Evolutionary conservation across 2,888 invertebrate genomes (phyloP).

Genomic region (Deilephila elpenor): DNA sequence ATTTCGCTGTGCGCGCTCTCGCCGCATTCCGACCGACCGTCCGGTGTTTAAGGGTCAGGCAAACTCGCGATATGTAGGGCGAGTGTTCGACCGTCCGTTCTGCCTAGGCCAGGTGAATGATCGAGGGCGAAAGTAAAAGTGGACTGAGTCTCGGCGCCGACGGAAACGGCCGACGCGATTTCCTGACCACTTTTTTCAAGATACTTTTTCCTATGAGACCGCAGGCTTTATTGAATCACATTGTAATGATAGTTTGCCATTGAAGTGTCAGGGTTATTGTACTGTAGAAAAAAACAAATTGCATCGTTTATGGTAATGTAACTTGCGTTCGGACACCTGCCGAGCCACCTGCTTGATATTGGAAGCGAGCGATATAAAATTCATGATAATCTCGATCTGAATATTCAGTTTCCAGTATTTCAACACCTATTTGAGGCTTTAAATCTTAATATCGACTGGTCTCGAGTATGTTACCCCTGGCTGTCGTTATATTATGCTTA

Average conservation of each 20-base stretch:
- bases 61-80: constrained; percentile 62
- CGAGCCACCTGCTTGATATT: neutral
- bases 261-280: neutral
- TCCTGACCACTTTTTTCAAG: constrained; percentile 53
- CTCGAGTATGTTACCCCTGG: no score
- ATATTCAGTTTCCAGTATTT: neutral
- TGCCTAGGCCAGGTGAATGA: constrained; percentile 69
- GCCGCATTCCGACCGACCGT: constrained; percentile 24
- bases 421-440: no score
- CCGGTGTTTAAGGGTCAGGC: constrained; percentile 40
- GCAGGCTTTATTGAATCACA: constrained; percentile 7
- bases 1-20: constrained; percentile 33
- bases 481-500: neutral
- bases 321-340: neutral
- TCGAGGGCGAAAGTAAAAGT: constrained; percentile 79
- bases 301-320: constrained; percentile 15
- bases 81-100: constrained; percentile 52
- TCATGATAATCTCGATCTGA: neutral
- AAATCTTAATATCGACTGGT: no score
- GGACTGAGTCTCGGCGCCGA: constrained; percentile 54
- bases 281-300: neutral
- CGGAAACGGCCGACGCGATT: constrained; percentile 61
- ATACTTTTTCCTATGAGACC: constrained; percentile 32
- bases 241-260: neutral
- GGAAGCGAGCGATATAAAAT: neutral